Evolutionary conservation across 2,797 vertebrate genomes (phyloP).

Genomic region (Rhynchotus rufescens): DNA sequence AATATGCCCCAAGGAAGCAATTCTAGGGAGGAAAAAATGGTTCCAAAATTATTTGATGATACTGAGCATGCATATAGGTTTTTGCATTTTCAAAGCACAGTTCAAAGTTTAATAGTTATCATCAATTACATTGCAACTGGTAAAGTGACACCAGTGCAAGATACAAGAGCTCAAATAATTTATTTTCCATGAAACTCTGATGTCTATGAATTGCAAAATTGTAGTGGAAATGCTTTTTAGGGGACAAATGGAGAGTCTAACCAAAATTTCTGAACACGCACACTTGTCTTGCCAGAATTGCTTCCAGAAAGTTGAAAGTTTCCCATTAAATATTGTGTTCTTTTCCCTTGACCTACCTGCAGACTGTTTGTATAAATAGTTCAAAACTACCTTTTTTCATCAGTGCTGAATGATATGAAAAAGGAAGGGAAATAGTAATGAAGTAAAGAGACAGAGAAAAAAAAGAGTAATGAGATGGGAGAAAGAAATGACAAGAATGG

Average conservation of each 20-base stretch:
- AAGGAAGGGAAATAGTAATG: not conserved
- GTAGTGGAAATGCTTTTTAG: not conserved
- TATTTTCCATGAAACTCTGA: not conserved
- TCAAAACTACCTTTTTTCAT: not conserved
- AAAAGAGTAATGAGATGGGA: not conserved
- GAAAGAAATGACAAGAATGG: not conserved
- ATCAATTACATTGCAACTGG: not conserved
- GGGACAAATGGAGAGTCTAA: not conserved
- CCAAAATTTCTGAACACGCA: not conserved
- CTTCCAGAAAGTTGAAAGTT: not conserved
- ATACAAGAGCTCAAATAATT: not conserved
- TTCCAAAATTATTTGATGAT: not conserved
- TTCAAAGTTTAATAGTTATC: slow-evolving; percentile 2
- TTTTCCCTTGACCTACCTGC: not conserved
- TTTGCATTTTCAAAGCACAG: slow-evolving; percentile 17
- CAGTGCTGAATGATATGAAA: not conserved
- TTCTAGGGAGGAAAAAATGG: slow-evolving; percentile 6
- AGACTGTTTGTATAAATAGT: not conserved
- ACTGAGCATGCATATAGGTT: not conserved
- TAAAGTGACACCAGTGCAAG: slow-evolving; percentile 2
- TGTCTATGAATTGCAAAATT: not conserved
- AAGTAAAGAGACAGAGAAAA: not conserved
- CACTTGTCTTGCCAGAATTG: not conserved
- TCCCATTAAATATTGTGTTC: not conserved
- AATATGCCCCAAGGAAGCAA: not conserved